Evolutionary conservation across 2,113 vertebrate species (phyloP).

Genomic region (Zosterops borbonicus): DNA sequence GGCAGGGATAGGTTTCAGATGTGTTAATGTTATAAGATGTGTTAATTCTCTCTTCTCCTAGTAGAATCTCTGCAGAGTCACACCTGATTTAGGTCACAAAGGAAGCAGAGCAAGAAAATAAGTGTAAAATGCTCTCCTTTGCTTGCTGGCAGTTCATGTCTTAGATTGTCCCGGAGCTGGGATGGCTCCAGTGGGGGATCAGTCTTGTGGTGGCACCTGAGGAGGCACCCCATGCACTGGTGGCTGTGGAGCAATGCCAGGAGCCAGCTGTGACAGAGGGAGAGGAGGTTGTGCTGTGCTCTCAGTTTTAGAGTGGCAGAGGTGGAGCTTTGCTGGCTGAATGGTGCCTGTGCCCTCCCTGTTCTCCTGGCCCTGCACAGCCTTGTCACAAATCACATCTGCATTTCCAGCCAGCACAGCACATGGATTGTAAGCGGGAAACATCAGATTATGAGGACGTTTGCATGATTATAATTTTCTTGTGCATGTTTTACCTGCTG

Average conservation of each 20-base stretch:
- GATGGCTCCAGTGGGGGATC: not conserved
- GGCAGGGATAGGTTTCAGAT: not conserved
- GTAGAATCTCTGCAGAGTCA: not conserved
- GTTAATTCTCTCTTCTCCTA: not conserved
- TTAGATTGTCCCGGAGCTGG: not conserved
- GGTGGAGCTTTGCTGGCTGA: not conserved
- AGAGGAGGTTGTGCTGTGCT: not conserved
- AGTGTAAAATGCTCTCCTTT: not conserved
- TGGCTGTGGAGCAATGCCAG: not conserved
- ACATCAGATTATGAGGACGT: not conserved
- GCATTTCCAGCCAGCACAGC: not conserved
- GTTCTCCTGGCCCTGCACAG: not conserved
- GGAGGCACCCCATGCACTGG: accelerated
- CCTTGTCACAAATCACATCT: not conserved
- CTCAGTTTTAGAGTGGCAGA: not conserved
- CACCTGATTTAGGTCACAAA: not conserved
- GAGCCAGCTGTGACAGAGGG: not conserved
- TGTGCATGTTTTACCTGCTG: not conserved
- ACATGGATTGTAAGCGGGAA: not conserved
- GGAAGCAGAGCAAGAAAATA: not conserved
- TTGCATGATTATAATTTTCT: not conserved
- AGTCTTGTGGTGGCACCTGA: not conserved
- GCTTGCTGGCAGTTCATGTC: not conserved
- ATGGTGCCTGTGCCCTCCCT: not conserved
- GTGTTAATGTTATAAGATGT: not conserved